Conservation (phyloP, 2,888 invertebrate species). For the Dexiosoma caninum region DNA sequence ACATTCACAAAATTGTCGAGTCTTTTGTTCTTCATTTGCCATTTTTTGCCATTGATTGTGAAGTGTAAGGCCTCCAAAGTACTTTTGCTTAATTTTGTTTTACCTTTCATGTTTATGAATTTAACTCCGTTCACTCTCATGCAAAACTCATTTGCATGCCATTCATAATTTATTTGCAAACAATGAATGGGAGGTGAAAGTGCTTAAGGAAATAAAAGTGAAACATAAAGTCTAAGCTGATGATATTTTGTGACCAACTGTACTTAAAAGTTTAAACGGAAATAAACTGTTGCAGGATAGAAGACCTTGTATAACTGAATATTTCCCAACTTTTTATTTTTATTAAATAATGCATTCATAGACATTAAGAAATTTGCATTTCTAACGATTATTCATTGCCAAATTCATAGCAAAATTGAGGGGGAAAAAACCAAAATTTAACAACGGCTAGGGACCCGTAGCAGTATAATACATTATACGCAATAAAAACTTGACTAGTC, state of each 20-base stretch:
- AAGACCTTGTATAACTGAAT: too few species aligned
- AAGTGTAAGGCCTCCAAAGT: not conserved
- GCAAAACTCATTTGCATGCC: constrained; percentile 54
- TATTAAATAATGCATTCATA: too few species aligned
- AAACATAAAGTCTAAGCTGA: not conserved
- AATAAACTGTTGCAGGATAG: too few species aligned
- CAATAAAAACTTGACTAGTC: too few species aligned
- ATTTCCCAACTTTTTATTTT: too few species aligned
- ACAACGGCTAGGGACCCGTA: too few species aligned
- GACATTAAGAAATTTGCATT: not conserved
- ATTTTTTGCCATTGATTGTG: not conserved
- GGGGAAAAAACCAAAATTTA: too few species aligned
- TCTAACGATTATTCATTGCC: too few species aligned
- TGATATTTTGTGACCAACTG: constrained; percentile 32
- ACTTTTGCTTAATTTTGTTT: not conserved
- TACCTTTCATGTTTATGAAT: constrained; percentile 2
- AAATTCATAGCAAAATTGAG: too few species aligned
- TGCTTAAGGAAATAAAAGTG: not conserved
- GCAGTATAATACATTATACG: too few species aligned
- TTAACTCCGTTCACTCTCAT: constrained; percentile 7
- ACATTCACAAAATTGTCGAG: constrained; percentile 18
- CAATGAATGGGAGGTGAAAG: not conserved
- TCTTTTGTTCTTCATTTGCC: not conserved
- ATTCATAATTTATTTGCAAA: constrained; percentile 31
- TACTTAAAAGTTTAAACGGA: not conserved